Evolutionary conservation across 2,113 vertebrate species (phyloP).

Genomic region (Siniperca chuatsi): DNA sequence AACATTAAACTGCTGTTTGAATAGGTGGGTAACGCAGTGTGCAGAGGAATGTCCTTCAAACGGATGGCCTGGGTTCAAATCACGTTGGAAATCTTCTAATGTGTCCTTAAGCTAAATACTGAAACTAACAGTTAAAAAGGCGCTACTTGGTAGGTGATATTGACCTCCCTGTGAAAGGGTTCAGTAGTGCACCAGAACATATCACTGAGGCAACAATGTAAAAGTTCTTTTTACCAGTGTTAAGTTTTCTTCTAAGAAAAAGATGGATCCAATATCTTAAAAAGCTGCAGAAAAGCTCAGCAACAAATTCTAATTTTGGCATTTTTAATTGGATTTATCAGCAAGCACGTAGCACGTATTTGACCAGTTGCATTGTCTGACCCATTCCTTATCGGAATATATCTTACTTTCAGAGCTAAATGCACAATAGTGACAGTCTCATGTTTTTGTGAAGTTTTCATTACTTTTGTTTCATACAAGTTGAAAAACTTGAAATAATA

Average conservation of each 20-base stretch:
- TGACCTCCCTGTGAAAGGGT: background rate
- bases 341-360: background rate
- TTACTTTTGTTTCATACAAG: background rate
- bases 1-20: background rate
- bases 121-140: background rate
- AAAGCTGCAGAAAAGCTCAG: background rate
- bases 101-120: background rate
- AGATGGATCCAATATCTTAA: background rate
- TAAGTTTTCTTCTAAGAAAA: too few species aligned
- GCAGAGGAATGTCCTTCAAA: background rate
- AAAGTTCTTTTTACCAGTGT: background rate
- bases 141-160: background rate
- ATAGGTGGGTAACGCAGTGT: background rate
- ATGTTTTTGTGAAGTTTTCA: background rate
- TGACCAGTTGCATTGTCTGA: background rate
- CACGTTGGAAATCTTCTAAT: background rate
- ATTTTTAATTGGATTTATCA: background rate
- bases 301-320: background rate
- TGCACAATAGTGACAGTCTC: background rate
- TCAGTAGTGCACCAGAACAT: background rate
- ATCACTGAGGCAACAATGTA: background rate
- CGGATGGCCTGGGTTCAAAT: background rate
- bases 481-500: background rate
- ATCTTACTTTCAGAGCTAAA: slow-evolving; percentile 5
- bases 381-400: background rate